Base-by-base conservation (phyloP, 2,888 invertebrate species). In the Zygogramma bicolorata region DNA sequence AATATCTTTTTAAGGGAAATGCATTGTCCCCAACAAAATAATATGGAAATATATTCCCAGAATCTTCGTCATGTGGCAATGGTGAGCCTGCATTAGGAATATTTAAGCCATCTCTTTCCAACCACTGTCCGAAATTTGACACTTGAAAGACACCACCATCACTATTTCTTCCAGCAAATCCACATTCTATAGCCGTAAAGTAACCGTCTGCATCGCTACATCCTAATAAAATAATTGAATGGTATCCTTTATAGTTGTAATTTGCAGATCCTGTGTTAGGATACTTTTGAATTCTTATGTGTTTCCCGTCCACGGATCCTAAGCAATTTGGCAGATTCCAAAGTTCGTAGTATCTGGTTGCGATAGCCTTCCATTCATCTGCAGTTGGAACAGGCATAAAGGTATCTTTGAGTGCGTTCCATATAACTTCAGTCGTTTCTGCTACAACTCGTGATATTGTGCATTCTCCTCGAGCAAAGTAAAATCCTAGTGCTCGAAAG, bases 131-230 rank as follows among this genome's bases (percentile, higher is more conserved):
- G 20, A 61, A 61, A 18, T 7, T 61, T 38, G 61, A 61, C 8
- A 61, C 61, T 61, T 18, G 61, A 61, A 61, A 61, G 34, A 61
- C 40, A 2, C 61, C 61, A 15, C 61, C 61, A 38, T 61, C 61
- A 61, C 61, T 61, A 40, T 61, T 61, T 61, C 61, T 61, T 61
- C 61, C 61, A 61, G 61, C 40, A 61, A 61, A 61, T 40, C 61
- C 61, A 20, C 61, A 61, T 61, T 61, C 61, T 20, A 61, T 61
- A 20, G 38, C 20, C 1, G 22, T 20, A 38, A 61, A 61, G 40
- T 40, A 40, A 61, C 61, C 38, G 20, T 61, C 61, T 2, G 38
- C 61, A 61, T 61, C 61, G 22, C 61, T 40, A 61, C 61, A 61
- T 15, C 61, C 40, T 4, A 38, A 20, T 40, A 61, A 61, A 61